Evolutionary conservation across 2,113 vertebrate species (phyloP).

Genomic region (Anseranas semipalmata): DNA sequence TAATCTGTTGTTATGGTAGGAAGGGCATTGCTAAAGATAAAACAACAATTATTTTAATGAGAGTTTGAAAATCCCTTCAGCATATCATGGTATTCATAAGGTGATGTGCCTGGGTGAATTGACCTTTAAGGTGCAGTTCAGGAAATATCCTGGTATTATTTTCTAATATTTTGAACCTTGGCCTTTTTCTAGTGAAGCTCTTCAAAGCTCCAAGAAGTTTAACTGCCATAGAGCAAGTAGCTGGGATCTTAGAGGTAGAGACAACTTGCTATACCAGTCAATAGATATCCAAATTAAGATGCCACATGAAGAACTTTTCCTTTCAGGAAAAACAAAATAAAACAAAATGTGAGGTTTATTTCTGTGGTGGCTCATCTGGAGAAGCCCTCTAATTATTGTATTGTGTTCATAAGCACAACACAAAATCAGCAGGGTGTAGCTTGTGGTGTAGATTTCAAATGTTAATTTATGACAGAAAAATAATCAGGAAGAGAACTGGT

Average conservation of each 20-base stretch:
- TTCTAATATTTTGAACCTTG: background rate
- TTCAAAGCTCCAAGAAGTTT: background rate
- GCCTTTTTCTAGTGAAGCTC: background rate
- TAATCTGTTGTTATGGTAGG: background rate
- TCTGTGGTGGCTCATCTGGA: background rate
- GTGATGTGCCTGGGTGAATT: background rate
- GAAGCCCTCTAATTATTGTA: background rate
- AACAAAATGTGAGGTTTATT: background rate
- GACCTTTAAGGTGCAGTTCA: background rate
- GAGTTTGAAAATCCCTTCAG: background rate
- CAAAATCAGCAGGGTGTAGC: background rate
- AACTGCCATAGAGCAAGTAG: background rate
- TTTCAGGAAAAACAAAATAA: background rate
- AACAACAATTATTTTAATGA: background rate
- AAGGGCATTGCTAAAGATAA: background rate
- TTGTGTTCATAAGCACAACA: background rate
- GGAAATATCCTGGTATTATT: background rate
- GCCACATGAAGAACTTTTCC: background rate
- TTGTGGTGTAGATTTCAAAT: background rate
- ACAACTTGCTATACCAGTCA: background rate
- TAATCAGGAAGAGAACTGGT: conserved; percentile 4
- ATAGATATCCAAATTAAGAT: background rate
- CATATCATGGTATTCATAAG: background rate
- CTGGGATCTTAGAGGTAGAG: background rate
- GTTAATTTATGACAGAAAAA: background rate